Conservation (phyloP, 2,797 vertebrate genomes). For the Gymnothorax javanicus region DNA sequence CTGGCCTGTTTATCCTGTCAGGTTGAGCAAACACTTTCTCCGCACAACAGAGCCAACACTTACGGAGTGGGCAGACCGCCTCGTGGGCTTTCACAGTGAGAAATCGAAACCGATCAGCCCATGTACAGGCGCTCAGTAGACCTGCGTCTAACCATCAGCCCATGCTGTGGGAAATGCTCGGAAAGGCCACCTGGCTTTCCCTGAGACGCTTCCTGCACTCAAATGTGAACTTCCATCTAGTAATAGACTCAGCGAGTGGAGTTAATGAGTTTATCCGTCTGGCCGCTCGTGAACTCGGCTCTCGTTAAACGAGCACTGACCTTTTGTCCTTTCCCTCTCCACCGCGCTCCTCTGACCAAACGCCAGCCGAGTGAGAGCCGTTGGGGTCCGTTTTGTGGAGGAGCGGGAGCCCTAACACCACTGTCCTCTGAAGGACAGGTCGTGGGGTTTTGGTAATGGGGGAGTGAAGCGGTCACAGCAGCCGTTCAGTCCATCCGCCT, state of each 20-base stretch:
- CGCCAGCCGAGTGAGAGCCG: background rate
- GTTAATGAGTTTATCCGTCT: conserved; percentile 49
- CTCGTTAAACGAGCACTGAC: conserved; percentile 43
- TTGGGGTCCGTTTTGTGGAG: background rate
- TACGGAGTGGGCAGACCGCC: background rate
- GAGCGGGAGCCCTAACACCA: background rate
- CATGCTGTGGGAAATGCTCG: conserved; percentile 47
- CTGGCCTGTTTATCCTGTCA: background rate
- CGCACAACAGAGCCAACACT: background rate
- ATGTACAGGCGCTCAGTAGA: conserved; percentile 25
- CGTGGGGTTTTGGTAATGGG: conserved; percentile 34
- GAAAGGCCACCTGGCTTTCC: conserved; percentile 47
- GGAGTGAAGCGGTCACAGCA: background rate
- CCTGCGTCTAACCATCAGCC: background rate
- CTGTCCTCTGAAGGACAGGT: conserved; percentile 47
- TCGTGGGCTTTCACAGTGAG: background rate
- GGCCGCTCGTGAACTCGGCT: conserved; percentile 39
- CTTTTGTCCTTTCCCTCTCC: conserved; percentile 26
- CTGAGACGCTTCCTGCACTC: conserved; percentile 42
- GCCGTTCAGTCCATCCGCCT: too few species aligned
- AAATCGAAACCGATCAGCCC: background rate
- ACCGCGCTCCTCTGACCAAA: too few species aligned
- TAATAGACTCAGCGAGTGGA: conserved; percentile 37
- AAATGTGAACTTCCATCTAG: conserved; percentile 35
- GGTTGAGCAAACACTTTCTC: background rate